A percentile compares a stretch with the other conserved stretches of the same genome.
These are phyloP conservation scores for Pimpla rufipes DNA, from an alignment of 2,888 invertebrate genomes.

Conservation along the genomic window DNA sequence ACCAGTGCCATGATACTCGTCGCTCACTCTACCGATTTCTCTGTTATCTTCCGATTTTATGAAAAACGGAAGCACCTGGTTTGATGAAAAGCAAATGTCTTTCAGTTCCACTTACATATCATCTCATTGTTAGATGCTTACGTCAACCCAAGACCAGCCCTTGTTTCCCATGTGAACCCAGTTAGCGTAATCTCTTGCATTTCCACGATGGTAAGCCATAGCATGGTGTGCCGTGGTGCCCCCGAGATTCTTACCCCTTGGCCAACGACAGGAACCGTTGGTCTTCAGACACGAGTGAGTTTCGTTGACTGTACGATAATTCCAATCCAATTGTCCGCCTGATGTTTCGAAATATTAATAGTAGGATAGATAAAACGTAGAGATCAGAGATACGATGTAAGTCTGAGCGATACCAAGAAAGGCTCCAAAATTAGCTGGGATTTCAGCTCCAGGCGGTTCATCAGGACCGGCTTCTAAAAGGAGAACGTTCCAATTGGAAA, in stretches of 20 bases:
- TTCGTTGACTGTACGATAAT: conserved; percentile 89
- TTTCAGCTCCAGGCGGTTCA: conserved; percentile 87
- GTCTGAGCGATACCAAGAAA: conserved; percentile 74
- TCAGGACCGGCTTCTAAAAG: conserved; percentile 90
- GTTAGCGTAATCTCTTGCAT: conserved; percentile 90
- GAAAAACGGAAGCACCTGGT: conserved; percentile 90
- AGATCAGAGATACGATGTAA: neutral
- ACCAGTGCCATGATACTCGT: conserved; percentile 87
- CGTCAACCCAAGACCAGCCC: conserved; percentile 91
- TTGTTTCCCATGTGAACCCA: conserved; percentile 91
- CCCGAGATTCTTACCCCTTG: conserved; percentile 90
- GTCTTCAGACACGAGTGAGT: conserved; percentile 87
- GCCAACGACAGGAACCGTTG: conserved; percentile 88
- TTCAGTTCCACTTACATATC: neutral
- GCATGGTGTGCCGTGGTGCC: conserved; percentile 91
- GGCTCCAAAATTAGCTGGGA: conserved; percentile 78
- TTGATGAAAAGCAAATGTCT: neutral
- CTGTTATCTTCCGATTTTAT: conserved; percentile 89
- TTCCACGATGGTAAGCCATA: conserved; percentile 94
- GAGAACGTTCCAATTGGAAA: conserved; percentile 88
- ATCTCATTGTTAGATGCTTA: conserved; percentile 59
- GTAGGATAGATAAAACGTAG: no score
- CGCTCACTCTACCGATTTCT: conserved; percentile 88
- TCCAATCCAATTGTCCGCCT: conserved; percentile 88
- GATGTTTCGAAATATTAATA: neutral